Percentiles rank a stretch among this genome's conserved stretches.
These are phyloP conservation scores for Chrysotoxum bicinctum DNA, from an alignment of 2,888 invertebrate species.

Conservation along the genomic window DNA sequence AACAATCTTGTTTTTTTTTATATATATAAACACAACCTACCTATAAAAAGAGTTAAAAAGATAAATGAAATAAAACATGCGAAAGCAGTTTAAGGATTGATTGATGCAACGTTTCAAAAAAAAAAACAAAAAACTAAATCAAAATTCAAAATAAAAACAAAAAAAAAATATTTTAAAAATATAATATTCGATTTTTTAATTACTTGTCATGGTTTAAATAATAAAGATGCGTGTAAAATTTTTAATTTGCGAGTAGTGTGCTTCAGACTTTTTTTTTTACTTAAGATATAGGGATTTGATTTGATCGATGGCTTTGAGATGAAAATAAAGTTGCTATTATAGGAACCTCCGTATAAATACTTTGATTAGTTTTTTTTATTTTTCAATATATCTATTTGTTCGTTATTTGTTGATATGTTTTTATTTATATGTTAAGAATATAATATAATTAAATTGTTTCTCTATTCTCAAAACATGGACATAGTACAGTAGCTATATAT, in stretches of 20 bases:
- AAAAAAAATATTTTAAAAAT: neutral
- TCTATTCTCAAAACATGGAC: constrained; percentile 39
- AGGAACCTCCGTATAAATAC: constrained; percentile 14
- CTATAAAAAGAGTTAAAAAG: constrained; percentile 28
- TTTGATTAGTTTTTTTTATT: constrained; percentile 11
- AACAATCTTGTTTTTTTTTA: constrained; percentile 38
- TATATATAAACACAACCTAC: constrained; percentile 29
- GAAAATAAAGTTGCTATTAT: constrained; percentile 59
- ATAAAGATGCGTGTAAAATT: constrained; percentile 1
- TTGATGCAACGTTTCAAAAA: neutral
- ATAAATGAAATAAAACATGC: neutral
- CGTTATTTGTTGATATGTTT: constrained; percentile 62
- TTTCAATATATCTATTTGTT: constrained; percentile 45
- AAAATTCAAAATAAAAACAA: neutral
- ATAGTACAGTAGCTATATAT: constrained; percentile 50
- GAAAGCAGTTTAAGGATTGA: neutral
- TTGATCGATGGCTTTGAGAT: constrained; percentile 45
- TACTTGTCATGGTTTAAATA: neutral
- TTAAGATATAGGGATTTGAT: constrained; percentile 34
- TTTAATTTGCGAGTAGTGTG: constrained; percentile 7
- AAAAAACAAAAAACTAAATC: neutral
- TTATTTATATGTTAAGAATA: constrained; percentile 60
- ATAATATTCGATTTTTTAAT: neutral
- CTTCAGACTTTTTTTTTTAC: neutral
- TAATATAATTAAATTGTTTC: constrained; percentile 46